phyloP scores from a whole-genome alignment of 2,797 vertebrate species.

The Tragelaphus oryx region DNA sequence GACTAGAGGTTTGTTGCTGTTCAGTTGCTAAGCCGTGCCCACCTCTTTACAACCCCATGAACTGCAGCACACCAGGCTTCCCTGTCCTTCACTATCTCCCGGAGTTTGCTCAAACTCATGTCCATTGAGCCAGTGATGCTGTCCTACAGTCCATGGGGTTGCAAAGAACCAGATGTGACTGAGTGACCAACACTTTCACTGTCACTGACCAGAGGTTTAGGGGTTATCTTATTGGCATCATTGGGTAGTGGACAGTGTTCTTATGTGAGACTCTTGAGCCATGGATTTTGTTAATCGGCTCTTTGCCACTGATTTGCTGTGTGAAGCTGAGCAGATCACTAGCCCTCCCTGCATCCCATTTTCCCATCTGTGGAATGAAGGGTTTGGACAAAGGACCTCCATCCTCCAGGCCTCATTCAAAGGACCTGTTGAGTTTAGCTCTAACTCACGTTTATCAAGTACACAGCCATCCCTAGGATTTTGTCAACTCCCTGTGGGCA shows the following conservation, averaged over 20 bases:
- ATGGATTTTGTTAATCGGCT: neutral
- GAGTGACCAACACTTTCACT: neutral
- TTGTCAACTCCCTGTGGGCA: neutral
- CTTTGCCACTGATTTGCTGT: neutral
- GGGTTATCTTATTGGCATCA: neutral
- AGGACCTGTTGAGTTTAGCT: neutral
- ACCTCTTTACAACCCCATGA: neutral
- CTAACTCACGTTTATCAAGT: neutral
- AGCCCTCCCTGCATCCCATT: neutral
- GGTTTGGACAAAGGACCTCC: neutral
- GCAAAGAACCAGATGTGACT: neutral
- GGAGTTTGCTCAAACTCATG: neutral
- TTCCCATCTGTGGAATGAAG: neutral
- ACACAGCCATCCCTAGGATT: neutral
- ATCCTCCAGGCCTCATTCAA: neutral
- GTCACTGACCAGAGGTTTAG: neutral
- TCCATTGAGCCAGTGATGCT: neutral
- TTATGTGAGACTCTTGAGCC: neutral
- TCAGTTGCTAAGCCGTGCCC: neutral
- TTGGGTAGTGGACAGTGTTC: neutral
- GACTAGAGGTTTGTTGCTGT: neutral
- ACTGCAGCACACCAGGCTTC: neutral
- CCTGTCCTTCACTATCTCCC: neutral
- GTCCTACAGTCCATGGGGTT: neutral
- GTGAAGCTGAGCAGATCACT: neutral